Percentiles rank a stretch among this genome's conserved stretches.
Evolutionary conservation across 2,888 invertebrate species (phyloP).

Genomic region (Eumacrocentrus americanus): DNA sequence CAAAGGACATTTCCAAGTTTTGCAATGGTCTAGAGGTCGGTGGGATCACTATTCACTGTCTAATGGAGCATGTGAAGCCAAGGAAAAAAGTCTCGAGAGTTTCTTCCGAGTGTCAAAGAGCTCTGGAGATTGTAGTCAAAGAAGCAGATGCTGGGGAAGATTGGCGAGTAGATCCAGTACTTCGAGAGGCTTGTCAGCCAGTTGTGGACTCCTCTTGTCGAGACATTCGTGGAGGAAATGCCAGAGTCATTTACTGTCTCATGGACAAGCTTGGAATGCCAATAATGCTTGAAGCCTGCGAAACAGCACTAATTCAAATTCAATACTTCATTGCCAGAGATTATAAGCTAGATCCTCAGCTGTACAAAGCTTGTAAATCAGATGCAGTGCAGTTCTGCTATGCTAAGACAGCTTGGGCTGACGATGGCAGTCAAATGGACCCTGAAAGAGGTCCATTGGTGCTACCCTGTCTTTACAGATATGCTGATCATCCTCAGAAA

Average conservation of each 20-base stretch:
- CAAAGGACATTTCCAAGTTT: conserved; percentile 78
- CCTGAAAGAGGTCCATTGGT: conserved; percentile 84
- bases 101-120: conserved; percentile 74
- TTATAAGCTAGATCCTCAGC: conserved; percentile 87
- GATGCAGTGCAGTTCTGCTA: conserved; percentile 86
- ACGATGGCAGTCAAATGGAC: conserved; percentile 69
- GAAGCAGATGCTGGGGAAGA: conserved; percentile 93
- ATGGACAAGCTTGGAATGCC: conserved; percentile 89
- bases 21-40: conserved; percentile 80
- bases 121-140: conserved; percentile 80
- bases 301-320: conserved; percentile 89
- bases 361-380: conserved; percentile 86
- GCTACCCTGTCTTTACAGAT: conserved; percentile 86
- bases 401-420: conserved; percentile 79
- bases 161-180: conserved; percentile 92
- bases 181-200: conserved; percentile 83
- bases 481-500: conserved; percentile 54
- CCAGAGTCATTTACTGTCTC: conserved; percentile 88
- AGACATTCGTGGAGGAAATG: conserved; percentile 75
- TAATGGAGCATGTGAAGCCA: conserved; percentile 86
- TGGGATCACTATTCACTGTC: conserved; percentile 92
- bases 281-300: conserved; percentile 87
- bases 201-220: conserved; percentile 82
- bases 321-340: conserved; percentile 97
- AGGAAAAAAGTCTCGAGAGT: conserved; percentile 71